Percentiles rank a stretch among this genome's conserved stretches.
phyloP scores from a whole-genome alignment of 2,888 invertebrate genomes.

The Agriopis aurantiaria region DNA sequence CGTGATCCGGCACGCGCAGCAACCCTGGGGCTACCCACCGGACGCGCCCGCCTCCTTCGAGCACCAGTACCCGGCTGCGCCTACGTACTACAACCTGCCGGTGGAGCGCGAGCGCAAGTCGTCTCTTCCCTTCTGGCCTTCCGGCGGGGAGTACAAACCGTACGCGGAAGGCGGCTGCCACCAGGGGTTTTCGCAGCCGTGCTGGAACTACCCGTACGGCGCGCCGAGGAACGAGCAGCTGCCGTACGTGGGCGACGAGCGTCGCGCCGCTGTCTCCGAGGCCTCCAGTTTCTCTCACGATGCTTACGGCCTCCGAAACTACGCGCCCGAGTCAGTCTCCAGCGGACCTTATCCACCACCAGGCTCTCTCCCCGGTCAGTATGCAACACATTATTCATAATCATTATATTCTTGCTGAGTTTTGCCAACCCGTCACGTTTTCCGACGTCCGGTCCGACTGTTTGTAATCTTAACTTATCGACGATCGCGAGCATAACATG shows the following conservation, averaged over 20 bases:
- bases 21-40: slow-evolving; percentile 92
- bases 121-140: slow-evolving; percentile 90
- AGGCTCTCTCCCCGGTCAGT: slow-evolving; percentile 88
- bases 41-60: slow-evolving; percentile 88
- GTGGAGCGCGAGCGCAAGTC: slow-evolving; percentile 89
- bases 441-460: slow-evolving; percentile 66
- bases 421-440: slow-evolving; percentile 68
- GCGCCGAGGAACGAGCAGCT: slow-evolving; percentile 89
- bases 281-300: slow-evolving; percentile 90
- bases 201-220: slow-evolving; percentile 91
- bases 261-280: slow-evolving; percentile 88
- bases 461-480: slow-evolving; percentile 83
- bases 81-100: slow-evolving; percentile 92
- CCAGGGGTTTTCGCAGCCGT: slow-evolving; percentile 90
- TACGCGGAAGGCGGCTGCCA: slow-evolving; percentile 88
- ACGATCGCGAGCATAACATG: slow-evolving; percentile 68
- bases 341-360: slow-evolving; percentile 92
- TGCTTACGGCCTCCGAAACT: slow-evolving; percentile 91
- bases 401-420: slow-evolving; percentile 24
- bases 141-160: slow-evolving; percentile 88
- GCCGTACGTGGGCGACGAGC: slow-evolving; percentile 90
- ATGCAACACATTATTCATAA: slow-evolving; percentile 53
- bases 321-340: slow-evolving; percentile 90
- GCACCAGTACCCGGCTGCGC: slow-evolving; percentile 89
- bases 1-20: slow-evolving; percentile 92